Evolutionary conservation across 2,888 invertebrate species (phyloP).

Genomic region (Cephalotes varians): DNA sequence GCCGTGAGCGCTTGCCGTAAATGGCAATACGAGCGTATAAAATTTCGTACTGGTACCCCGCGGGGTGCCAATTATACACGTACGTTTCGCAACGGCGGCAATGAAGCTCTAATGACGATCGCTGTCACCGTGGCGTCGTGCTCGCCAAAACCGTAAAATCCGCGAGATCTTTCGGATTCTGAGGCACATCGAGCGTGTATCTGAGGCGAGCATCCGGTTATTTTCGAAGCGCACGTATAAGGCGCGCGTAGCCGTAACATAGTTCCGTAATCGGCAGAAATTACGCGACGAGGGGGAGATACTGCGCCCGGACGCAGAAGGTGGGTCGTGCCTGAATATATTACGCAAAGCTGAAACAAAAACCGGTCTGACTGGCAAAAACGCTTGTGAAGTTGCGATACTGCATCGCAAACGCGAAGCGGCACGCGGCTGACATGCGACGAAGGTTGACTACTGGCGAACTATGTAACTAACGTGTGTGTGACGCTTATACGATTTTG

Average conservation of each 20-base stretch:
- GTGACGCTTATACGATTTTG: slow-evolving; percentile 19
- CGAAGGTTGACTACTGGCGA: slow-evolving; percentile 34
- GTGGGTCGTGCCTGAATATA: slow-evolving; percentile 25
- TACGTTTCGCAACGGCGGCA: slow-evolving; percentile 77
- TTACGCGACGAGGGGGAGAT: slow-evolving; percentile 21
- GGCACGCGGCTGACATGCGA: slow-evolving; percentile 49
- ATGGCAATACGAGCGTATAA: slow-evolving; percentile 63
- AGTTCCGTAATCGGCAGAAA: slow-evolving; percentile 45
- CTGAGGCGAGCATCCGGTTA: slow-evolving; percentile 32
- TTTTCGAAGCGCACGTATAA: slow-evolving; percentile 29
- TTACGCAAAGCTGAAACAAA: slow-evolving; percentile 41
- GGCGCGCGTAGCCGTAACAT: not conserved
- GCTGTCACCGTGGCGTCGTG: slow-evolving; percentile 71
- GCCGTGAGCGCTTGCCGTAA: slow-evolving; percentile 52
- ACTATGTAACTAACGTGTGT: slow-evolving; percentile 20
- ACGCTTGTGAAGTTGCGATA: slow-evolving; percentile 5
- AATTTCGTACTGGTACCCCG: slow-evolving; percentile 69
- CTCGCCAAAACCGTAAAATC: slow-evolving; percentile 64
- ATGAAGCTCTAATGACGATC: slow-evolving; percentile 83
- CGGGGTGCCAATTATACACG: slow-evolving; percentile 82
- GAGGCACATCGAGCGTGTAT: slow-evolving; percentile 40
- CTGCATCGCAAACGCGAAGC: slow-evolving; percentile 30
- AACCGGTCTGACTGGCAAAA: slow-evolving; percentile 41
- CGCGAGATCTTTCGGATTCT: slow-evolving; percentile 39
- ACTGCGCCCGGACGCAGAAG: slow-evolving; percentile 7